phyloP scores from a whole-genome alignment of 2,113 vertebrate species.

The Myrmophylax atrothorax region DNA sequence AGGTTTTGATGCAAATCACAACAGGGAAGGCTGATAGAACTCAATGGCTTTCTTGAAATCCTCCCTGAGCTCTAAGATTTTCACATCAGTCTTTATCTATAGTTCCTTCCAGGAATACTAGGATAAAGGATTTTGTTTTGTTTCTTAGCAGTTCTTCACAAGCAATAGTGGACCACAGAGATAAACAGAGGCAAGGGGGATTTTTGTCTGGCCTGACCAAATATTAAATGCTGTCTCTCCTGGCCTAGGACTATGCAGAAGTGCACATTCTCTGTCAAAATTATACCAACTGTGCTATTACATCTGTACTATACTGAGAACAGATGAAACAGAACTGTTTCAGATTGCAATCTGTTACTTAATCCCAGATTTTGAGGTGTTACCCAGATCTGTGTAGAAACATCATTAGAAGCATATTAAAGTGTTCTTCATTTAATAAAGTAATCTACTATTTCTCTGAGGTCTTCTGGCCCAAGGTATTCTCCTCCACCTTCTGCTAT shows the following conservation, averaged over 20 bases:
- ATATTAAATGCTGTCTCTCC: neutral
- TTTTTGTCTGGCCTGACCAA: neutral
- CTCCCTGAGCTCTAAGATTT: neutral
- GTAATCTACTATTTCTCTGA: slow-evolving; percentile 90
- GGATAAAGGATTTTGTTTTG: neutral
- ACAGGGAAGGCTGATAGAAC: neutral
- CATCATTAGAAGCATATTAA: neutral
- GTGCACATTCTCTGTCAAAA: neutral
- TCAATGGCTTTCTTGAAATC: neutral
- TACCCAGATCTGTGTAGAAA: neutral
- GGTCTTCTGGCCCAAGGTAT: slow-evolving; percentile 89
- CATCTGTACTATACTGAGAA: neutral
- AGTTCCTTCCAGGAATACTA: neutral
- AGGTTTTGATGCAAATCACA: neutral
- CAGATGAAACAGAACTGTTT: neutral
- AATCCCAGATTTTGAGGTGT: neutral
- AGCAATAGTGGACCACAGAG: neutral
- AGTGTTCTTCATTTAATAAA: slow-evolving; percentile 45
- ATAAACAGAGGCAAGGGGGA: neutral
- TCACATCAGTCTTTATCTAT: neutral
- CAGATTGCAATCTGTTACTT: neutral
- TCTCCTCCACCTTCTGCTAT: slow-evolving; percentile 91
- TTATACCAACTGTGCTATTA: neutral
- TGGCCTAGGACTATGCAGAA: neutral
- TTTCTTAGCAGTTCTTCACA: neutral